These are phyloP conservation scores for Enteromius treurensis DNA, from an alignment of 2,797 vertebrate species.

Conservation along the genomic window DNA sequence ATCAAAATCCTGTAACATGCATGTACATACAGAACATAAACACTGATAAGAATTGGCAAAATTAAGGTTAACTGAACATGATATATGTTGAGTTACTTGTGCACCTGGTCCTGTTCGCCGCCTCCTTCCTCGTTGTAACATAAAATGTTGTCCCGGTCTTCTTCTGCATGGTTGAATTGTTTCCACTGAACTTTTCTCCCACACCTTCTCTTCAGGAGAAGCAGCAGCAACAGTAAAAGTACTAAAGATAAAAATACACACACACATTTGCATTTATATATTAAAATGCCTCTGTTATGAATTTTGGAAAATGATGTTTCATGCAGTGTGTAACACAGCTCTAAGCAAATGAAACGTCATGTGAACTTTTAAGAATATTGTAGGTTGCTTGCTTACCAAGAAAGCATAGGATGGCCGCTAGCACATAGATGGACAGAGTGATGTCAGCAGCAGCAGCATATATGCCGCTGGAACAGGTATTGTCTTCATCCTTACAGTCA, in stretches of 20 bases:
- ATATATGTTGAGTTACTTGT: conserved; percentile 80
- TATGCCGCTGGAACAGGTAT: conserved; percentile 60
- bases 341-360: too few relatives aligned
- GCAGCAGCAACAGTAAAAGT: conserved; percentile 79
- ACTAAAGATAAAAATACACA: conserved; percentile 42
- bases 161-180: conserved; percentile 75
- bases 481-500: conserved; percentile 59
- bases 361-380: too few relatives aligned
- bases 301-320: too few relatives aligned
- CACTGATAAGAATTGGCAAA: conserved; percentile 64
- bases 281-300: too few relatives aligned
- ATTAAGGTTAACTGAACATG: conserved; percentile 77
- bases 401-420: conserved; percentile 60
- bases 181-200: conserved; percentile 62
- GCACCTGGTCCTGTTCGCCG: conserved; percentile 85
- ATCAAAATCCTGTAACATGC: conserved; percentile 62
- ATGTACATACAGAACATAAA: not conserved
- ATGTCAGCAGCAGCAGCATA: not conserved
- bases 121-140: conserved; percentile 88
- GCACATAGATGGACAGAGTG: conserved; percentile 40
- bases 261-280: too few relatives aligned
- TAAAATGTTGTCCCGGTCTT: conserved; percentile 86
- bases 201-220: conserved; percentile 72
- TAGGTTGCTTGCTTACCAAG: conserved; percentile 54
- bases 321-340: too few relatives aligned